A percentile compares a stretch with the other conserved stretches of the same genome.
These are phyloP conservation scores for Lutraria rhynchaena DNA, from an alignment of 1,140 invertebrate genomes.

Conservation along the genomic window DNA sequence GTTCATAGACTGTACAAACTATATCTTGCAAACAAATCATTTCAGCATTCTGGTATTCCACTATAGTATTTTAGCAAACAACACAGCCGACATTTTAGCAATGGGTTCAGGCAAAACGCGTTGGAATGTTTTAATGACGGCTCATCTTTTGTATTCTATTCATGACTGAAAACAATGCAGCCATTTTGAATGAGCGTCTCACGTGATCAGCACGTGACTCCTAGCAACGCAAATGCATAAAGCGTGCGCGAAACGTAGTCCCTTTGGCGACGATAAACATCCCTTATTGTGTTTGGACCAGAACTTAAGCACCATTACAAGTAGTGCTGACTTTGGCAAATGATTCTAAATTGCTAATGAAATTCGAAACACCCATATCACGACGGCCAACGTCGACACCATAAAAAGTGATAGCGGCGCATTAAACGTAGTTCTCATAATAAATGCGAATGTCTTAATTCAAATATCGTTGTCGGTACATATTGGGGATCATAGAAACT, in stretches of 20 bases:
- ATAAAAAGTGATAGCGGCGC: not conserved
- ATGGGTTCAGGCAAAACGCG: not conserved
- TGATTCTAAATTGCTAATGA: slow-evolving; percentile 25
- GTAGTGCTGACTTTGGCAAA: slow-evolving; percentile 6
- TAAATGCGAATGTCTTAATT: slow-evolving; percentile 1
- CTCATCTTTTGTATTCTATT: not conserved
- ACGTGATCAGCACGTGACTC: slow-evolving; percentile 36
- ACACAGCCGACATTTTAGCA: no score
- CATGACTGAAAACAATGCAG: not conserved
- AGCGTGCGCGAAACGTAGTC: slow-evolving; percentile 7
- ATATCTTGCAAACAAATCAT: no score
- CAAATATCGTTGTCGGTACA: not conserved
- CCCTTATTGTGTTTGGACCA: slow-evolving; percentile 7
- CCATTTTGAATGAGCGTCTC: not conserved
- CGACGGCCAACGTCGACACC: not conserved
- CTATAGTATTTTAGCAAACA: no score
- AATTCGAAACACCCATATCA: slow-evolving; percentile 53
- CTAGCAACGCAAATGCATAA: slow-evolving; percentile 26
- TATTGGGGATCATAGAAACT: not conserved
- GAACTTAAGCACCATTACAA: slow-evolving; percentile 11
- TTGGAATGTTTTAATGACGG: not conserved
- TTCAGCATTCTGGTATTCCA: no score
- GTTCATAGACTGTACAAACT: no score
- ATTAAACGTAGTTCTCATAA: slow-evolving; percentile 2
- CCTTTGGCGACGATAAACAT: slow-evolving; percentile 21